These are phyloP conservation scores for Mallotus villosus DNA, from an alignment of 2,797 vertebrate genomes.

Conservation along the genomic window DNA sequence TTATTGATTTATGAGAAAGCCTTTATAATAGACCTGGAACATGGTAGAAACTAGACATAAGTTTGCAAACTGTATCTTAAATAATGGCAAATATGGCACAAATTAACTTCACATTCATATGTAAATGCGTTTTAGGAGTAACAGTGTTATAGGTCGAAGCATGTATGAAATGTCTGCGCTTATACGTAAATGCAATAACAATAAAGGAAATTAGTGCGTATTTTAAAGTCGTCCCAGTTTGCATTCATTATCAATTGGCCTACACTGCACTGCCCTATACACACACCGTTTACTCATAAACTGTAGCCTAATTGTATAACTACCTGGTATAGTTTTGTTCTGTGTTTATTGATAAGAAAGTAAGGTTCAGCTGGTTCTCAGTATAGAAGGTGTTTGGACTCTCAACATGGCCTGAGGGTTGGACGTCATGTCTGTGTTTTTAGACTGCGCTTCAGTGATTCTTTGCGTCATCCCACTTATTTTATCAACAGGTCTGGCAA, in stretches of 20 bases:
- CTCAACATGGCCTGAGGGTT: conserved; percentile 68
- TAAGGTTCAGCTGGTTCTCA: conserved; percentile 27
- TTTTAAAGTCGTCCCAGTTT: background rate
- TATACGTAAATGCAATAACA: too few relatives aligned
- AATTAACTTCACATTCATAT: too few relatives aligned
- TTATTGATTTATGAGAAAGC: too few relatives aligned
- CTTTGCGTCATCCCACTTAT: conserved; percentile 62
- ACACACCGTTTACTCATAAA: background rate
- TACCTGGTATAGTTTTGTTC: too few relatives aligned
- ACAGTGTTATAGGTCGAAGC: too few relatives aligned
- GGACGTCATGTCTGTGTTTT: conserved; percentile 70
- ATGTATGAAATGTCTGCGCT: too few relatives aligned
- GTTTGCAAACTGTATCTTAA: too few relatives aligned
- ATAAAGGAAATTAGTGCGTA: background rate
- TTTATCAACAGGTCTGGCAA: conserved; percentile 67
- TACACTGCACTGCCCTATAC: too few relatives aligned
- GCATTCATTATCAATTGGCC: background rate
- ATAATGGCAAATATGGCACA: too few relatives aligned
- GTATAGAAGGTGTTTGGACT: conserved; percentile 62
- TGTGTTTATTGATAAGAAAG: conserved; percentile 25
- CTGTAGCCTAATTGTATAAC: background rate
- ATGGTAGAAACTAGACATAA: too few relatives aligned
- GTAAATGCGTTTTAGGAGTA: too few relatives aligned
- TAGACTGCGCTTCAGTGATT: conserved; percentile 64
- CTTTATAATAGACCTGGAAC: too few relatives aligned